phyloP scores from a whole-genome alignment of 2,888 invertebrate species.

The Syrphus vitripennis region DNA sequence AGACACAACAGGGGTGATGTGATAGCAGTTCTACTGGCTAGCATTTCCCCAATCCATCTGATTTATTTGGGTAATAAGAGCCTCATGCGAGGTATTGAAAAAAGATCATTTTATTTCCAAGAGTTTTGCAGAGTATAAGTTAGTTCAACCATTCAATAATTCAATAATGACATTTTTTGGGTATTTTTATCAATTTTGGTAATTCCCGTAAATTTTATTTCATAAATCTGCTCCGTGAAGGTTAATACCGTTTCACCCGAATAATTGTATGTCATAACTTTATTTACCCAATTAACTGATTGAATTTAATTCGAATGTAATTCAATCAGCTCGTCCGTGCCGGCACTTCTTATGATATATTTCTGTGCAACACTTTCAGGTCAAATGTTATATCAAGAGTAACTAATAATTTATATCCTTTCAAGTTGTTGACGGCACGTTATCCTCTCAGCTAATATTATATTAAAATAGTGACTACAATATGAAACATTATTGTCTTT shows the following conservation, averaged over 20 bases:
- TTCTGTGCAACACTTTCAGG: slow-evolving; percentile 16
- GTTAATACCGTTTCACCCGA: background rate
- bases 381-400: slow-evolving; percentile 19
- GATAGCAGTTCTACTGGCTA: no score
- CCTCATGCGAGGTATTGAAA: no score
- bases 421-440: background rate
- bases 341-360: background rate
- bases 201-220: background rate
- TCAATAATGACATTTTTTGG: background rate
- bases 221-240: background rate
- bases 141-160: no score
- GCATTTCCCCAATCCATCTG: no score
- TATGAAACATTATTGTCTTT: slow-evolving; percentile 22
- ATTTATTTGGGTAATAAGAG: no score
- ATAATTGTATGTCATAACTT: slow-evolving; percentile 28
- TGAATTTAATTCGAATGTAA: slow-evolving; percentile 43
- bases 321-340: slow-evolving; percentile 16
- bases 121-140: no score
- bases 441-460: slow-evolving; percentile 1
- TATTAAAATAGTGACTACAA: background rate
- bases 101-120: no score
- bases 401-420: slow-evolving; percentile 22
- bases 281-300: slow-evolving; percentile 56
- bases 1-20: no score
- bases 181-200: background rate